These are phyloP conservation scores for Oncorhynchus mykiss DNA, from an alignment of 2,113 vertebrate species.

Conservation along the genomic window DNA sequence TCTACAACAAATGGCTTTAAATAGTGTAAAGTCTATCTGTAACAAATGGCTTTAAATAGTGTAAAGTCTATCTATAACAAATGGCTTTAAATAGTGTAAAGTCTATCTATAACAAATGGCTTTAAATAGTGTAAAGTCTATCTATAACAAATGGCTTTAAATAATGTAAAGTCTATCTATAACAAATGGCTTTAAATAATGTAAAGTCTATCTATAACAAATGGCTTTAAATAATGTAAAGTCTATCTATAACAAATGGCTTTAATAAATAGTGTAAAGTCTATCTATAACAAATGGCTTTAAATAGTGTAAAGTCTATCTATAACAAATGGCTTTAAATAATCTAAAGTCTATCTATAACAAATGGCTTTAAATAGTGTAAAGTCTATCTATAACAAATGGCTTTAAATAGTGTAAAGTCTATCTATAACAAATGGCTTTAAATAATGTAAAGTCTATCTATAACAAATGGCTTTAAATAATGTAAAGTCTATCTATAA, in stretches of 20 bases:
- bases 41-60: slow-evolving; percentile 63
- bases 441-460: slow-evolving; percentile 37
- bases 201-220: slow-evolving; percentile 18
- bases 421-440: slow-evolving; percentile 67
- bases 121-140: too few species aligned
- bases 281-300: slow-evolving; percentile 67
- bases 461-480: too few species aligned
- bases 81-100: too few species aligned
- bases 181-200: slow-evolving; percentile 36
- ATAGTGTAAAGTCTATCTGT: slow-evolving; percentile 69
- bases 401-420: slow-evolving; percentile 64
- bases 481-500: too few species aligned
- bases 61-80: too few species aligned
- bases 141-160: too few species aligned
- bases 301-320: slow-evolving; percentile 70
- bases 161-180: too few species aligned
- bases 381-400: slow-evolving; percentile 69
- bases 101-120: too few species aligned
- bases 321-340: slow-evolving; percentile 67
- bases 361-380: slow-evolving; percentile 42
- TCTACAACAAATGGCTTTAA: slow-evolving; percentile 66
- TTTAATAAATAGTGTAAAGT: slow-evolving; percentile 64
- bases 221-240: slow-evolving; percentile 64
- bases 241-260: slow-evolving; percentile 65
- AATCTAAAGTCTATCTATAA: slow-evolving; percentile 60